Conservation (phyloP, 2,797 vertebrate genomes). For the Rhodeus uyekii region DNA sequence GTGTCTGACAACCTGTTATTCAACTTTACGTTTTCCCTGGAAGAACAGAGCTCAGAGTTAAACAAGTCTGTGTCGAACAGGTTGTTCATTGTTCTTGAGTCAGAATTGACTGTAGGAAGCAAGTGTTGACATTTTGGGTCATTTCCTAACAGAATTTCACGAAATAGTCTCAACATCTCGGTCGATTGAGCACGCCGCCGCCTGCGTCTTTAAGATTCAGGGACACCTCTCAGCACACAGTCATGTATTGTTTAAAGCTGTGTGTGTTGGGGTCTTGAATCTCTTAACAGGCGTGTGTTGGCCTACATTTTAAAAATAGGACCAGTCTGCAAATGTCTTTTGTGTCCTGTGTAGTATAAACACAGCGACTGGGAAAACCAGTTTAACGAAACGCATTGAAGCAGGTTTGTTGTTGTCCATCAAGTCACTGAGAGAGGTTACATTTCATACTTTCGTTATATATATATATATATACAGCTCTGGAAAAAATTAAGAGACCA, state of each 20-base stretch:
- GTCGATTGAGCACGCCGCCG: not conserved
- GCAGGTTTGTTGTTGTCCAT: not conserved
- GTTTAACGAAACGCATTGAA: not conserved
- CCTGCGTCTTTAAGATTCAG: conserved; percentile 16
- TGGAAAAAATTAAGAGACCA: no score
- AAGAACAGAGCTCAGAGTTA: not conserved
- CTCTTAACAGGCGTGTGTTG: not conserved
- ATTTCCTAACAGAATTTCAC: not conserved
- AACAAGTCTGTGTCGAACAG: not conserved
- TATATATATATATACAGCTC: no score
- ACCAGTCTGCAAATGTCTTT: not conserved
- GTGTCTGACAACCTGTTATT: conserved; percentile 12
- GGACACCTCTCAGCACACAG: not conserved
- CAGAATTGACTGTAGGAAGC: not conserved
- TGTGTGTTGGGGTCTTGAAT: not conserved
- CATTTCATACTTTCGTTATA: no score
- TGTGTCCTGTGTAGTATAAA: not conserved
- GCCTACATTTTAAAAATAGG: not conserved
- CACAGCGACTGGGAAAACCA: not conserved
- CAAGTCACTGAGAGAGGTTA: not conserved
- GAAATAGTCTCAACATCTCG: not conserved
- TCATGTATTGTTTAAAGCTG: not conserved
- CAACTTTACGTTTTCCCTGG: not conserved
- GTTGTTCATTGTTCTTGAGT: not conserved
- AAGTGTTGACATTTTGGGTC: not conserved